These are phyloP conservation scores for Hyphantria cunea DNA, from an alignment of 1,140 invertebrate genomes.

Conservation along the genomic window DNA sequence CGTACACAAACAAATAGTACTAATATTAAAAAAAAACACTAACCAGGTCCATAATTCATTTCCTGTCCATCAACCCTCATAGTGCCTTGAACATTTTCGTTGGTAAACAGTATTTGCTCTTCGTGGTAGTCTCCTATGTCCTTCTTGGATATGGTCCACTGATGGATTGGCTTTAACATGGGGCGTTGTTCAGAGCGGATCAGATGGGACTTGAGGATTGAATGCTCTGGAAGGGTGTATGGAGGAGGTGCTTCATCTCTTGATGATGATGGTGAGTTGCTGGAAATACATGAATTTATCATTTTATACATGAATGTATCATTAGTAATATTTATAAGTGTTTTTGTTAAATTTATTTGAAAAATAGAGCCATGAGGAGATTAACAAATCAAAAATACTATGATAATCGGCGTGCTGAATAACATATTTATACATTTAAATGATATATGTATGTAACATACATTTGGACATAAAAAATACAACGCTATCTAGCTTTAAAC, in stretches of 20 bases:
- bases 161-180: slow-evolving; percentile 65
- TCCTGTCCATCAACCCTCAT: slow-evolving; percentile 60
- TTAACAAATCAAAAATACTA: no score
- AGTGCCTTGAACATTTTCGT: slow-evolving; percentile 67
- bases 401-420: no score
- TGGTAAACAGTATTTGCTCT: slow-evolving; percentile 76
- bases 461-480: no score
- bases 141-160: slow-evolving; percentile 79
- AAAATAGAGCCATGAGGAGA: no score
- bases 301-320: no score
- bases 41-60: slow-evolving; percentile 68
- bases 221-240: slow-evolving; percentile 65
- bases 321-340: no score
- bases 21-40: slow-evolving; percentile 26
- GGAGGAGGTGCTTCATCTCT: slow-evolving; percentile 58
- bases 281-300: slow-evolving; percentile 35
- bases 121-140: slow-evolving; percentile 74
- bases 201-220: slow-evolving; percentile 77
- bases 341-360: no score
- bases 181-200: slow-evolving; percentile 47
- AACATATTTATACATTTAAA: no score
- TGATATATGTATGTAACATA: no score
- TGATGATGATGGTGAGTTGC: slow-evolving; percentile 66
- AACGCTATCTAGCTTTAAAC: no score
- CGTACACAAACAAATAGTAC: no score